Evolutionary conservation across 2,888 invertebrate genomes (phyloP).

Genomic region (Morinoia aosen): DNA sequence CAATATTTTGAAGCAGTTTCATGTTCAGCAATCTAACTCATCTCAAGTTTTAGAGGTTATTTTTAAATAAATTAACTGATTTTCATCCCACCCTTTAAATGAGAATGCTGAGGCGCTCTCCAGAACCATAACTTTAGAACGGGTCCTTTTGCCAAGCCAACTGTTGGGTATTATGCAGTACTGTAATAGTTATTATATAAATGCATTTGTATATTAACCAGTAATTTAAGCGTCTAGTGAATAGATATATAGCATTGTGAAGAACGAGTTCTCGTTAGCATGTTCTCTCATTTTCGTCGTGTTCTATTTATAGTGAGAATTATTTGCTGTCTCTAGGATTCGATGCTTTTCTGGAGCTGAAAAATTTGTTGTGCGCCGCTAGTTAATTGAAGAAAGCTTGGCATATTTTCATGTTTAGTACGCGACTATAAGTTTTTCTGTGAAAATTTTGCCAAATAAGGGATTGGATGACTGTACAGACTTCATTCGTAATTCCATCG

Average conservation of each 20-base stretch:
- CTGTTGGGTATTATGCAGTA: constrained; percentile 52
- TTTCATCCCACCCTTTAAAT: not conserved
- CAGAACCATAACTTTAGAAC: constrained; percentile 39
- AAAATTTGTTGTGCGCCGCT: constrained; percentile 2
- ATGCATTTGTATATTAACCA: constrained; percentile 52
- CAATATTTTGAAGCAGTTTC: not conserved
- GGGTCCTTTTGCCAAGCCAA: constrained; percentile 51
- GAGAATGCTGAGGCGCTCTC: not conserved
- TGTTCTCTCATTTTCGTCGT: constrained; percentile 41
- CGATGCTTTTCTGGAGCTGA: not conserved
- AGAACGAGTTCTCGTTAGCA: constrained; percentile 41
- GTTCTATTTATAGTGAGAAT: constrained; percentile 24
- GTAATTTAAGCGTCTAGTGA: constrained; percentile 44
- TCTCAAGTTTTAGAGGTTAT: not conserved
- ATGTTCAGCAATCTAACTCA: not conserved
- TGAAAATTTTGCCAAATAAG: not conserved
- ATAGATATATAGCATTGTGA: constrained; percentile 29
- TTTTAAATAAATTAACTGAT: not conserved
- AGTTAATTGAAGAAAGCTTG: not conserved
- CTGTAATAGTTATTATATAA: constrained; percentile 50
- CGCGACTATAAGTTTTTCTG: not conserved
- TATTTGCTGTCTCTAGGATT: constrained; percentile 13
- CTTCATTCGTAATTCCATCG: constrained; percentile 17
- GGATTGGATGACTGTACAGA: not conserved
- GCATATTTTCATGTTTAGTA: not conserved